Percentiles rank a stretch among this genome's conserved stretches.
These are phyloP conservation scores for Magallana angulata DNA, from an alignment of 1,140 invertebrate species.

Conservation along the genomic window DNA sequence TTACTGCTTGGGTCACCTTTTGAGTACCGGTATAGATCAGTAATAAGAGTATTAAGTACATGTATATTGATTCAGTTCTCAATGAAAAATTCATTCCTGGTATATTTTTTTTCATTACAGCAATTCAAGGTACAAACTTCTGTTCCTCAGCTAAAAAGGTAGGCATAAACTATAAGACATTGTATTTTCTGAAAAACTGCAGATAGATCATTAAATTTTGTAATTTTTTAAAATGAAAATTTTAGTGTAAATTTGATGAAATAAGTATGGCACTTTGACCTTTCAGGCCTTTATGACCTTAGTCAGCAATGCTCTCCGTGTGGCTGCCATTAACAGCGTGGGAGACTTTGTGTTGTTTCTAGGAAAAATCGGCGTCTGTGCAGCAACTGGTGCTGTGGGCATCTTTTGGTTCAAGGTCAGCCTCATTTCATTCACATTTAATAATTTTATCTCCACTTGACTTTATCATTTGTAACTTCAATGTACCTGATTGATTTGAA, in stretches of 20 bases:
- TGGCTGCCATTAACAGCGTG: conserved; percentile 94
- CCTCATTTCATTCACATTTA: background rate
- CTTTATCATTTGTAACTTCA: background rate
- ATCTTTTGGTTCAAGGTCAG: conserved; percentile 82
- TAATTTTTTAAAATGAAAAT: too few relatives aligned
- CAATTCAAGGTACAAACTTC: conserved; percentile 77
- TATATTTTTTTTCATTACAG: conserved; percentile 66
- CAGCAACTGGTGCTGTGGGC: conserved; percentile 81
- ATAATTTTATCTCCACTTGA: background rate
- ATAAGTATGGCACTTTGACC: background rate
- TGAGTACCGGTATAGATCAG: too few relatives aligned
- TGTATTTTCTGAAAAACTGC: too few relatives aligned
- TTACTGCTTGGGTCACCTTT: too few relatives aligned
- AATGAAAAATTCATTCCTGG: too few relatives aligned
- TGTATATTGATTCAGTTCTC: too few relatives aligned
- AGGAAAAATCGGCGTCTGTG: conserved; percentile 90
- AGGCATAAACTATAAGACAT: conserved; percentile 33
- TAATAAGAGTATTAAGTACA: too few relatives aligned
- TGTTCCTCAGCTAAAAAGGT: conserved; percentile 77
- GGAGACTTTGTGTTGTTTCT: conserved; percentile 96
- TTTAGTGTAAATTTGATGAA: too few relatives aligned
- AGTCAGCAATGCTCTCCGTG: conserved; percentile 87
- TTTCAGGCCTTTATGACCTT: conserved; percentile 75
- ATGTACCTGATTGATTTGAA: background rate
- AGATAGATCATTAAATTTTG: too few relatives aligned